A percentile compares a stretch with the other conserved stretches of the same genome.
These are phyloP conservation scores for Xenotilapia caudafasciata DNA, from an alignment of 2,113 vertebrate species.

Conservation along the genomic window DNA sequence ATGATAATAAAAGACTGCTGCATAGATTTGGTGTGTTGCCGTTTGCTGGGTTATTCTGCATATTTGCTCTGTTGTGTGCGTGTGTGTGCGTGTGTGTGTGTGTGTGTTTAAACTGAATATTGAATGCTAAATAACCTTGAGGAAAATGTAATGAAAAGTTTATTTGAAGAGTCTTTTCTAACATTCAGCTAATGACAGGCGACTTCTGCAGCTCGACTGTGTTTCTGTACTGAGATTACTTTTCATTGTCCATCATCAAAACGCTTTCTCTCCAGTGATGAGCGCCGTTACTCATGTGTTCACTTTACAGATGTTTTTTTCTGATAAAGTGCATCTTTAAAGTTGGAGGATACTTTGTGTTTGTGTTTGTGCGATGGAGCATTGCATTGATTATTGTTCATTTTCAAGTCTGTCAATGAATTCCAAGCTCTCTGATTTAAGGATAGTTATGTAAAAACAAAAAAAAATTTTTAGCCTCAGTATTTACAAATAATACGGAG, in stretches of 20 bases:
- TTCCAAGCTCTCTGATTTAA: background rate
- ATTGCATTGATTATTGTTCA: background rate
- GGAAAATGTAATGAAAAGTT: background rate
- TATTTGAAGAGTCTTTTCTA: background rate
- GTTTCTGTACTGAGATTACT: background rate
- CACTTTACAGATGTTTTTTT: background rate
- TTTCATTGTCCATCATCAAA: background rate
- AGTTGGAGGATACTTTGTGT: background rate
- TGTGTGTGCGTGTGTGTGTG: background rate
- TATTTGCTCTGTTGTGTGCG: too few relatives aligned
- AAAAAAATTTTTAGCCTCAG: background rate
- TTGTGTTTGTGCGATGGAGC: background rate
- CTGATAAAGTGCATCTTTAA: background rate
- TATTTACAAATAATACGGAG: background rate
- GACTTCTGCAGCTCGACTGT: background rate
- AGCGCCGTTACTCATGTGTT: background rate
- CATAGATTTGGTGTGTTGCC: too few relatives aligned
- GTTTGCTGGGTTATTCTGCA: too few relatives aligned
- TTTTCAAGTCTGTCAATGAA: background rate
- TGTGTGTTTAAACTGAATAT: background rate
- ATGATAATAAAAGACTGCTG: too few relatives aligned
- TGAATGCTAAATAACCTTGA: background rate
- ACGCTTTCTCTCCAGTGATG: background rate
- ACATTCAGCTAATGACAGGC: background rate
- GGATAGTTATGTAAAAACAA: background rate